These are phyloP conservation scores for Battus philenor DNA, from an alignment of 1,140 invertebrate genomes.

Conservation along the genomic window DNA sequence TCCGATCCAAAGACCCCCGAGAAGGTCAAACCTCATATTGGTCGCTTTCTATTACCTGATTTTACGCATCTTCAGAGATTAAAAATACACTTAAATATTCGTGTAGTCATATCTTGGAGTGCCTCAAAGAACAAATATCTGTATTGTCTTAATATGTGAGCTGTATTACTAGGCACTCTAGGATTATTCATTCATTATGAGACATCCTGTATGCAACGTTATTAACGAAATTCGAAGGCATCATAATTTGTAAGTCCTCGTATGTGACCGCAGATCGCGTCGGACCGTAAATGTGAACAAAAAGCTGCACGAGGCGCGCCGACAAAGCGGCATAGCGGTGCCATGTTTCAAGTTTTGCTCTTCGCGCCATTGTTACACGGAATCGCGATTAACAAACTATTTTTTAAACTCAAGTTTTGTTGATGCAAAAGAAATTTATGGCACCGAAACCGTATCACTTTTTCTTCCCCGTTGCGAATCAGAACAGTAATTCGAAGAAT, in stretches of 20 bases:
- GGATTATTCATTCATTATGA: too few relatives aligned
- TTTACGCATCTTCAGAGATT: too few relatives aligned
- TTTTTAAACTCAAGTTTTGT: constrained; percentile 2
- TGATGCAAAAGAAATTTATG: constrained; percentile 1
- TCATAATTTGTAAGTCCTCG: background rate
- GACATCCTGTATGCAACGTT: too few relatives aligned
- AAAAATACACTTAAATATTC: too few relatives aligned
- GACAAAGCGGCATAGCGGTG: background rate
- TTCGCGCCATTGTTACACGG: constrained; percentile 2
- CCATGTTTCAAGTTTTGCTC: background rate
- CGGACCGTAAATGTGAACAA: background rate
- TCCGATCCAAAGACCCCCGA: too few relatives aligned
- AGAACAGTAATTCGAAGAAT: background rate
- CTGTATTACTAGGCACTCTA: too few relatives aligned
- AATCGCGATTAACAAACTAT: background rate
- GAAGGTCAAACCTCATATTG: too few relatives aligned
- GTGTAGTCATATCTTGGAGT: too few relatives aligned
- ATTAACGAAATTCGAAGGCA: too few relatives aligned
- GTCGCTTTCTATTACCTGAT: too few relatives aligned
- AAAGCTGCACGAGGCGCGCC: background rate
- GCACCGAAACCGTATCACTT: background rate
- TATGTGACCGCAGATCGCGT: background rate
- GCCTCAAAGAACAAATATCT: too few relatives aligned
- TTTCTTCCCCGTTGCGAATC: background rate
- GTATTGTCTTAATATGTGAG: too few relatives aligned